Percentiles rank a stretch among this genome's conserved stretches.
Evolutionary conservation across 2,113 vertebrate species (phyloP).

Genomic region (Corydoras maculifer): DNA sequence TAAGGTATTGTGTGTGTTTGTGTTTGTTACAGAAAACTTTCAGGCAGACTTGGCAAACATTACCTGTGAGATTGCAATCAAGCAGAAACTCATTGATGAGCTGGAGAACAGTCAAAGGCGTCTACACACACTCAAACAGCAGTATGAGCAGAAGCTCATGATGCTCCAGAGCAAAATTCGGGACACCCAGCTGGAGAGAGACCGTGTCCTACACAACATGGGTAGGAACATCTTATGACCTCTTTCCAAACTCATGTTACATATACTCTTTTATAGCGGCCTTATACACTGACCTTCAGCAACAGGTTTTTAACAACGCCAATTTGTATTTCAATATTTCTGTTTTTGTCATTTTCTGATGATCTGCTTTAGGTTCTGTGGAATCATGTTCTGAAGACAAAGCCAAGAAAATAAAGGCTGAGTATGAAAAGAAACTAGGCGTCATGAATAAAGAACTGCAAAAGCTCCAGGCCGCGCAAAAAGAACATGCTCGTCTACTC

Average conservation of each 20-base stretch:
- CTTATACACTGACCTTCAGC: too few relatives aligned
- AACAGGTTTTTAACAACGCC: too few relatives aligned
- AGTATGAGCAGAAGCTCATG: constrained; percentile 96
- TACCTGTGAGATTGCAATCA: constrained; percentile 98
- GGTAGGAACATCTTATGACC: constrained; percentile 61
- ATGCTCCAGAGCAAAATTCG: constrained; percentile 92
- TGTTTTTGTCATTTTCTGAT: too few relatives aligned
- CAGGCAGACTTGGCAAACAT: constrained; percentile 95
- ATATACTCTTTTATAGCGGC: background rate
- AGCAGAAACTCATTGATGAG: constrained; percentile 96
- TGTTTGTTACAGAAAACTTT: constrained; percentile 69
- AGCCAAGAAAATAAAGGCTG: constrained; percentile 83
- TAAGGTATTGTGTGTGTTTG: background rate
- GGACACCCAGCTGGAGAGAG: constrained; percentile 91
- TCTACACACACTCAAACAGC: constrained; percentile 87
- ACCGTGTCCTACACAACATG: constrained; percentile 92
- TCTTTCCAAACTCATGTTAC: background rate
- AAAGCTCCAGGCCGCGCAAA: constrained; percentile 88
- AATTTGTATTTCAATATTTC: too few relatives aligned
- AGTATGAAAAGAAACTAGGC: constrained; percentile 92
- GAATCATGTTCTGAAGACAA: constrained; percentile 91
- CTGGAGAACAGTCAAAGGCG: constrained; percentile 94
- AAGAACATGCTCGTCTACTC: constrained; percentile 88
- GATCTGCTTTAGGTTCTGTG: constrained; percentile 69
- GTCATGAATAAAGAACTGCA: constrained; percentile 94